Evolutionary conservation across 2,113 vertebrate genomes (phyloP).

Genomic region (Symphodus melops): DNA sequence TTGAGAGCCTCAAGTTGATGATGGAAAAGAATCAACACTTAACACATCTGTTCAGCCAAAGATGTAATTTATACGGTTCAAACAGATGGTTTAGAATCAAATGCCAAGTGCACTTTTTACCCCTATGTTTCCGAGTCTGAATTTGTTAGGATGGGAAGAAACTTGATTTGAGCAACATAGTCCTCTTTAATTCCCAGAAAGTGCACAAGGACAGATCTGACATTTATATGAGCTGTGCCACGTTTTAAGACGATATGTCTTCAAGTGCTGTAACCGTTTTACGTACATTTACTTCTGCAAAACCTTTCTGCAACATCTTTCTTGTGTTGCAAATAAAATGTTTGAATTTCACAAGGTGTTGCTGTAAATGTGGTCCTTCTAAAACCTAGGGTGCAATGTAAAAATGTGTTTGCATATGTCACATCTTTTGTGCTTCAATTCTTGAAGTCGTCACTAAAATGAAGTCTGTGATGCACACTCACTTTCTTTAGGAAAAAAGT

Average conservation of each 20-base stretch:
- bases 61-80: conserved; percentile 39
- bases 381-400: neutral
- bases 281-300: neutral
- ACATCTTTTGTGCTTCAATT: neutral
- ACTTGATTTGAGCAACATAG: neutral
- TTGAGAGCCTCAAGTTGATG: conserved; percentile 60
- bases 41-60: conserved; percentile 37
- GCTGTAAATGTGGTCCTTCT: neutral
- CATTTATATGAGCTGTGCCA: neutral
- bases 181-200: neutral
- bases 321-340: conserved; percentile 17
- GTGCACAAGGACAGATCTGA: neutral
- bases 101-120: conserved; percentile 1
- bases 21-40: conserved; percentile 56
- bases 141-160: neutral
- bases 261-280: conserved; percentile 17
- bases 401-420: neutral
- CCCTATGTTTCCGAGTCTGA: neutral
- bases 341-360: neutral
- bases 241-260: conserved; percentile 21
- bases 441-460: conserved; percentile 11
- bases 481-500: conserved; percentile 27
- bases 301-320: conserved; percentile 12
- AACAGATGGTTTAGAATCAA: conserved; percentile 53
- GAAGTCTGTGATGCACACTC: neutral